Base-by-base conservation (phyloP, 1,140 invertebrate species). In the Drosophila lowei region DNA sequence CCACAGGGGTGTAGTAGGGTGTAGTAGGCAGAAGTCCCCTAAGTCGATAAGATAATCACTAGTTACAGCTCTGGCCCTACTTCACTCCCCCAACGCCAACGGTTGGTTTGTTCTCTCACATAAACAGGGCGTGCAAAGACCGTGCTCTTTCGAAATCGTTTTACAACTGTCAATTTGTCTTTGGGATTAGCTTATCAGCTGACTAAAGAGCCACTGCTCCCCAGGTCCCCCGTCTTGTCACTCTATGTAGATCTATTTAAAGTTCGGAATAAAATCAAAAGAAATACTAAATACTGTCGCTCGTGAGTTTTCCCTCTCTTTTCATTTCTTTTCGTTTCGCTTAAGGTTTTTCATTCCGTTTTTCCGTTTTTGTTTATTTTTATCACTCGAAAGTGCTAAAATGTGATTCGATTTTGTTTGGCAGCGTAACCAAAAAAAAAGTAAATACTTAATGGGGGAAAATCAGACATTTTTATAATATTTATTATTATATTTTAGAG, bases 381-480 rank as follows among this genome's bases (percentile, higher is more conserved):
- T 85, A 86, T 86, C 83, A 86, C 79, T 58, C 28, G 28, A 67
- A 66, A 74, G 72, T 74, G 80, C 80, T 84, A 84, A 84, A 84
- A 77, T 68, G 66, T 70, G 66, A 68, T 70, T 70, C 68, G 68
- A 70, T 70, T 65, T 81, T 70, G 79, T 81, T 78, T 83, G 79
- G 78, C 79, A 73, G 79, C 62, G 66, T 52, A 62, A 72, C 67
- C 25, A 47, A 73, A 56, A 72, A 47, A 62, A 68, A 71, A 72
- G 77, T 48, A 63, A 80, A 59, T 60, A 48, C 62, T 38, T 38
- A 72, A 50, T 63, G 59, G 38, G 38, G 44, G 42, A 63, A 72
- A 63, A 59, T 59, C 54, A 38, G 59, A 74, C 42, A 53, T 41
- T 71, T 58, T 59, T 54, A 30, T 38, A 71, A 48, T 53, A 38